These are phyloP conservation scores for Ceraclea dissimilis DNA, from an alignment of 2,888 invertebrate species.

Conservation along the genomic window DNA sequence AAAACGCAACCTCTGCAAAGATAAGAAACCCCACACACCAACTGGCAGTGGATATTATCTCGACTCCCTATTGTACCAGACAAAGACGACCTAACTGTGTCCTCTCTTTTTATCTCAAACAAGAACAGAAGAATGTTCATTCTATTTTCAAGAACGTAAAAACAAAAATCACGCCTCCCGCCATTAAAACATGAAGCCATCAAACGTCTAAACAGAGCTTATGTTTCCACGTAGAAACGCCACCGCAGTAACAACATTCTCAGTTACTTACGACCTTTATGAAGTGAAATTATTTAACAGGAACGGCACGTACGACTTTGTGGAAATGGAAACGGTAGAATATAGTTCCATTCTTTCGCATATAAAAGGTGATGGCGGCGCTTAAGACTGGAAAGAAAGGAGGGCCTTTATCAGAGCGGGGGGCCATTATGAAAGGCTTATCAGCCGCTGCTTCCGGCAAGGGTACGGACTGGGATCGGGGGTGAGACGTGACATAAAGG, in stretches of 20 bases:
- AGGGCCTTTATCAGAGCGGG: constrained; percentile 44
- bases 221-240: constrained; percentile 2
- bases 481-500: constrained; percentile 16
- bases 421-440: constrained; percentile 49
- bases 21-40: constrained; percentile 20
- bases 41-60: constrained; percentile 6
- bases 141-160: constrained; percentile 25
- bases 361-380: constrained; percentile 30
- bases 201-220: constrained; percentile 19
- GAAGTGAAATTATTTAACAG: constrained; percentile 32
- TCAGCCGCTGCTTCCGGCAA: constrained; percentile 34
- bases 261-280: constrained; percentile 22
- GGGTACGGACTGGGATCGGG: constrained; percentile 7
- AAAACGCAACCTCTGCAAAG: constrained; percentile 26
- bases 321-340: constrained; percentile 16
- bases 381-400: constrained; percentile 40
- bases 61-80: constrained; percentile 20
- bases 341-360: constrained; percentile 27
- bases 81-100: constrained; percentile 24
- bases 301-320: constrained; percentile 23
- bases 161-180: constrained; percentile 27
- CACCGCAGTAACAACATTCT: constrained; percentile 36
- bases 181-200: constrained; percentile 22
- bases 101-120: constrained; percentile 25
- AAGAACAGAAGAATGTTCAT: constrained; percentile 20